Conservation (phyloP, 1,140 invertebrate genomes). For the Chymomyza costata region DNA sequence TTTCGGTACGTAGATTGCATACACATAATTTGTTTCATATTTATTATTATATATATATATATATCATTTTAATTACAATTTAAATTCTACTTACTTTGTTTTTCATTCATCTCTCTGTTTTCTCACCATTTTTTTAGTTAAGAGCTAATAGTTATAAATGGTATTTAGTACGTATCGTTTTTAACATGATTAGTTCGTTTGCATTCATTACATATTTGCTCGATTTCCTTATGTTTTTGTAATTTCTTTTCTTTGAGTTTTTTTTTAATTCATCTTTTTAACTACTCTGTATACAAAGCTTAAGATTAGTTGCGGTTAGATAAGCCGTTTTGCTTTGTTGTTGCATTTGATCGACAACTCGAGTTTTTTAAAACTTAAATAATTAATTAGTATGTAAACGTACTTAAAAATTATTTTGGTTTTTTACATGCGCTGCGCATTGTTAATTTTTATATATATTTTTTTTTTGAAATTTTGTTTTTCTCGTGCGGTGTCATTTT, state of each 20-base stretch:
- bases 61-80: conserved; percentile 22
- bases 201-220: too few relatives aligned
- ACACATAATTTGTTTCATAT: conserved; percentile 41
- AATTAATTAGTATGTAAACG: conserved; percentile 53
- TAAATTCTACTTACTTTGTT: conserved; percentile 59
- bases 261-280: conserved; percentile 11
- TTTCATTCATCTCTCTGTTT: too few relatives aligned
- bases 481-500: conserved; percentile 36
- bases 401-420: conserved; percentile 69
- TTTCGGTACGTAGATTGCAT: conserved; percentile 46
- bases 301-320: conserved; percentile 38
- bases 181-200: conserved; percentile 34
- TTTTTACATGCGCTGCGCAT: conserved; percentile 72
- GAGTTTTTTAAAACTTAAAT: conserved; percentile 70
- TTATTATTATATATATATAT: conserved; percentile 52
- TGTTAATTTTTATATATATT: conserved; percentile 36
- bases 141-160: conserved; percentile 49
- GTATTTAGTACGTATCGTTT: conserved; percentile 60
- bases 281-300: conserved; percentile 9
- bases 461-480: conserved; percentile 13
- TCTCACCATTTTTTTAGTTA: conserved; percentile 34
- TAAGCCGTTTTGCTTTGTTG: conserved; percentile 39
- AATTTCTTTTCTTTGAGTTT: conserved; percentile 2
- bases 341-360: conserved; percentile 63
- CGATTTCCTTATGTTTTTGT: background rate